Base-by-base conservation (phyloP, 1,140 invertebrate species). In the Vanessa tameamea region DNA sequence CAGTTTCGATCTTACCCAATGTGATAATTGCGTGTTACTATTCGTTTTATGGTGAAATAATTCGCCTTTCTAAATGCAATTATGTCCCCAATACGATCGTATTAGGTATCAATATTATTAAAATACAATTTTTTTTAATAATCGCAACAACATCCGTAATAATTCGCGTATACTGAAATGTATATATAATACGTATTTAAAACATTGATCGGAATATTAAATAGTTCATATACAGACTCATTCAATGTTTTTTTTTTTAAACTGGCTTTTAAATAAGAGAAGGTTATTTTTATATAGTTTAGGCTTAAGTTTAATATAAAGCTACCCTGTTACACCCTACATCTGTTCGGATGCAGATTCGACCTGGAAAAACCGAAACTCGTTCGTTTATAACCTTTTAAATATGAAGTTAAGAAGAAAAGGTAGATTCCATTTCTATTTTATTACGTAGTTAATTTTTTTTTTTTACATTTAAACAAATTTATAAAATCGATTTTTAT, bases 81-180 rank as follows among this genome's bases (percentile, higher is more conserved):
- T 61, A 37, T 61, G 26, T 31, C 57, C 20, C 20, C 55, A 57
- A 57, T 57, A 9, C 12, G 12, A 61, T 61, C 57, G 31, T 31
- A 31, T 61, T 37, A 8, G 31, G 31, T 61, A 37, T 37, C 43
- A 61, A 61, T 61, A 43, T 61, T 37, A 65, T 47, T 23, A 47
- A 65, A n/a, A 65, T 12, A n/a, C n/a, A n/a, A n/a, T 16, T 5
- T 26, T 8, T 50, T 50, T 51, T 51, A 66, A 20, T 66, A 66
- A 37, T 66, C 53, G 48, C 64, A 37, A 26, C 64, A 66, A 51
- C 14, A 66, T 66, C 64, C 64, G 48, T 51, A 53, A 66, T 65
- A 66, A 66, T 31, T 66, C 23, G 37, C 57, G 26, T 61, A 61
- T 20, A 37, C n/a, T 43, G 9, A 31, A 61, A 61, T 37, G 37